These are phyloP conservation scores for Isichthys henryi DNA, from an alignment of 2,113 vertebrate genomes.

Conservation along the genomic window DNA sequence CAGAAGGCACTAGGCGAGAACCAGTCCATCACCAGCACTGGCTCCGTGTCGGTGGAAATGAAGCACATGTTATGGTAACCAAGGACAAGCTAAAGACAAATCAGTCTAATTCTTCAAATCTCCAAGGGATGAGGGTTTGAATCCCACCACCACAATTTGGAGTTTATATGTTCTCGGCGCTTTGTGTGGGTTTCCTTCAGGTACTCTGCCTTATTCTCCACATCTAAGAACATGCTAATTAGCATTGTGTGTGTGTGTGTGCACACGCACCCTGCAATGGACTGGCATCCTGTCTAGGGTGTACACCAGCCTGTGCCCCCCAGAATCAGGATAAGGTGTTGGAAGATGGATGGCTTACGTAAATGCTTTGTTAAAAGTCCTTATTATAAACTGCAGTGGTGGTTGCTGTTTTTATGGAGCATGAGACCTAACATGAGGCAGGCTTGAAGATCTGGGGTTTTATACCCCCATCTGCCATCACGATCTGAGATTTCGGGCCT, in stretches of 20 bases:
- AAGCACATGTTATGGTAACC: background rate
- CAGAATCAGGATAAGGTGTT: background rate
- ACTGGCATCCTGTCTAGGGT: background rate
- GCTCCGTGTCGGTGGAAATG: too few species aligned
- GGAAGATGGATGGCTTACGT: background rate
- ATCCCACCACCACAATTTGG: background rate
- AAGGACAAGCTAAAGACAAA: background rate
- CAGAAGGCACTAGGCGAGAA: too few species aligned
- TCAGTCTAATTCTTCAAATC: background rate
- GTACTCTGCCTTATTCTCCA: background rate
- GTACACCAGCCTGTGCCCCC: background rate
- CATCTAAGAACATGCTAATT: background rate
- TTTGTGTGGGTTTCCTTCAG: background rate
- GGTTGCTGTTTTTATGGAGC: background rate
- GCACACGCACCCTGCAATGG: background rate
- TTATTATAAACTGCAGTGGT: background rate
- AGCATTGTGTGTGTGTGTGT: background rate
- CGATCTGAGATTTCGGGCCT: background rate
- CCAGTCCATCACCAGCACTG: too few species aligned
- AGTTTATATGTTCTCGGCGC: background rate
- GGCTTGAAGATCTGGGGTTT: background rate
- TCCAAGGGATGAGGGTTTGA: background rate
- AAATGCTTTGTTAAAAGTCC: background rate
- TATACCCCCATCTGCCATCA: background rate
- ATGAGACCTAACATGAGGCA: background rate